phyloP scores from a whole-genome alignment of 1,140 invertebrate genomes.

The Sitophilus oryzae region DNA sequence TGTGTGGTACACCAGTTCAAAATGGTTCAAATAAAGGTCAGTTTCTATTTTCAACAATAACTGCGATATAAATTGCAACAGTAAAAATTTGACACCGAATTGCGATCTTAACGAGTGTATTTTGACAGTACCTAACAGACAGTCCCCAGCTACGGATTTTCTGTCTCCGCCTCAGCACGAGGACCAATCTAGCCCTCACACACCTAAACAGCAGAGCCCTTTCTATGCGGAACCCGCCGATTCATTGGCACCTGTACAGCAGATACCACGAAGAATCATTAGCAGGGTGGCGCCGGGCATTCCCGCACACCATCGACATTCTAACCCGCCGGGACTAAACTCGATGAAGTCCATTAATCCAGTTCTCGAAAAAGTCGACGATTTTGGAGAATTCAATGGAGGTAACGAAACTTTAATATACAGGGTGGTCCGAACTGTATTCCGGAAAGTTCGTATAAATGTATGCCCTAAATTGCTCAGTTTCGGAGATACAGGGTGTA shows the following conservation, averaged over 20 bases:
- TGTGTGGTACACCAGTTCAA: constrained; percentile 33
- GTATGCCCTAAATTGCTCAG: no score
- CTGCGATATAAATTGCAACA: no score
- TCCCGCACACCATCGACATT: constrained; percentile 50
- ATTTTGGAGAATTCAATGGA: constrained; percentile 51
- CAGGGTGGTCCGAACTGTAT: no score
- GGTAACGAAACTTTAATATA: no score
- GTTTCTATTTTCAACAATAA: not conserved
- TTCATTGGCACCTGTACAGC: constrained; percentile 59
- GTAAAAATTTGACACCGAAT: no score
- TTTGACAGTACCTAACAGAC: constrained; percentile 17
- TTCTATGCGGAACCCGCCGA: constrained; percentile 91
- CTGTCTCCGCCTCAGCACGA: constrained; percentile 2
- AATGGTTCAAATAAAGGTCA: constrained; percentile 26
- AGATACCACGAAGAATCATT: constrained; percentile 30
- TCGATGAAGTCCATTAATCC: constrained; percentile 45
- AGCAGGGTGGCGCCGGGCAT: constrained; percentile 29
- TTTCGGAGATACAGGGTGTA: no score
- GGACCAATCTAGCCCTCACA: constrained; percentile 20
- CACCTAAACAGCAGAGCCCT: constrained; percentile 66
- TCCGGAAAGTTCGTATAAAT: no score
- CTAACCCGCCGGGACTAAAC: constrained; percentile 56
- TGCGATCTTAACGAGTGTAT: no score
- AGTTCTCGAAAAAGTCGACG: constrained; percentile 53
- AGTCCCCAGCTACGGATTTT: constrained; percentile 22